Evolutionary conservation across 2,888 invertebrate species (phyloP), one percentile per base, ranked within the genome.

Genomic region (Vandiemenella viatica): DNA sequence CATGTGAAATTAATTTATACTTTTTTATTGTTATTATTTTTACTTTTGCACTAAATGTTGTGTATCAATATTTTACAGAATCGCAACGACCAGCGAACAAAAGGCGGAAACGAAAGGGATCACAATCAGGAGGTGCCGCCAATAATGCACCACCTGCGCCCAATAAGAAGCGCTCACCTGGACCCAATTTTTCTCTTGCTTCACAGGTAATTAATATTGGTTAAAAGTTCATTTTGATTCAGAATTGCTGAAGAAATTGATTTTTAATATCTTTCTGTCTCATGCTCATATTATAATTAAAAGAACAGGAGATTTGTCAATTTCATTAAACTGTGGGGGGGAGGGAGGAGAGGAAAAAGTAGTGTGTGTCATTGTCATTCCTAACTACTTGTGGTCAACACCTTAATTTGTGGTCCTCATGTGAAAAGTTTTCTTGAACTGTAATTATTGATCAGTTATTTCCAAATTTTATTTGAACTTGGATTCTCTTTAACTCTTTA

Each of bases 131-230:
- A 37, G 87, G 86, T 43, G 65, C 65, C 50, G 80, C 79, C 44
- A 88, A 84, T 70, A 82, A 77, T 53, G 83, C 86, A 53, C 85
- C 88, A 37, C 87, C 89, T 54, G 85, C 84, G 55, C 84, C 88
- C 58, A 89, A 88, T 71, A 92, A 95, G 77, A 93, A 95, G 65
- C 75, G 93, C 63, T 95, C 95, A 41, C 95, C 95, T 54, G 93
- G 93, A 64, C 93, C 92, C 62, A 92, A 89, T 73, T 95, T 95
- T 73, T 90, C 90, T 58, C 77, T 95, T 66, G 92, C 93, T 58
- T 88, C 89, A 55, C 90, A 90, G 82, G 90, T 90, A 74, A 58
- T 62, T 57, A 50, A 51, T 52, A 38, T 38, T n/a, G n/a, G n/a
- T n/a, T n/a, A 13, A 4, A 4, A 2, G n/a, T 32, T 3, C 2